Evolutionary conservation across 2,113 vertebrate species (phyloP), one percentile per base, ranked within the genome.

Genomic region (Solea senegalensis): DNA sequence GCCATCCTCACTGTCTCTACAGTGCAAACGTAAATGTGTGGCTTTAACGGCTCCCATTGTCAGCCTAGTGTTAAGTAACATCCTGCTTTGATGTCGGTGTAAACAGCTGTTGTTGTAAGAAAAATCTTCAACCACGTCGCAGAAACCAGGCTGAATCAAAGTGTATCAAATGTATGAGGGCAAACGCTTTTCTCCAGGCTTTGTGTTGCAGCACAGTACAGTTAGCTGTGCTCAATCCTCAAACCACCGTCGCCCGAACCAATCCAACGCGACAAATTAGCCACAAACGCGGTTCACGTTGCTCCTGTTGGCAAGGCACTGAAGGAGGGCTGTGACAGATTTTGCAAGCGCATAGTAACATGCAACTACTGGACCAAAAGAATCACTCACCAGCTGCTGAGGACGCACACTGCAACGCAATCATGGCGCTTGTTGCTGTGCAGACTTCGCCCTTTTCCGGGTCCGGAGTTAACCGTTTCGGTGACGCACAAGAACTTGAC

Each of bases 361-460:
- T 87, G 91, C 92, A 90, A 88, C 87, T 83, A 91, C 87, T 90
- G 91, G 90, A 94, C 82, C 85, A 89, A 85, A 83, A 86, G 86
- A 87, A 82, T 85, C 90, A 90, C 91, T 92, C 88, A 92, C 92
- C 91, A 92, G 92, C 87, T 89, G 89, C 84, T 84, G 83, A 85
- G 85, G 12, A 83, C 91, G 86, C 91, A 77, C 82, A 50, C 74
- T 74, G 91, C 91, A 83, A 92, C 91, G 92, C 91, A 94, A 92
- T 92, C 86, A 88, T 91, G 91, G 91, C 89, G 91, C 91, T 93
- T 94, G 93, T 95, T 95, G 93, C 93, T 90, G 93, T 93, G 93
- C 93, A 95, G 94, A 94, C 92, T 94, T 93, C 76, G 77, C 88
- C 85, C 34, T 34, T 89, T 91, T 91, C 89, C 88, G 90, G 90